phyloP scores from a whole-genome alignment of 2,888 invertebrate species.

The Spatulosminthurus flaviceps region DNA sequence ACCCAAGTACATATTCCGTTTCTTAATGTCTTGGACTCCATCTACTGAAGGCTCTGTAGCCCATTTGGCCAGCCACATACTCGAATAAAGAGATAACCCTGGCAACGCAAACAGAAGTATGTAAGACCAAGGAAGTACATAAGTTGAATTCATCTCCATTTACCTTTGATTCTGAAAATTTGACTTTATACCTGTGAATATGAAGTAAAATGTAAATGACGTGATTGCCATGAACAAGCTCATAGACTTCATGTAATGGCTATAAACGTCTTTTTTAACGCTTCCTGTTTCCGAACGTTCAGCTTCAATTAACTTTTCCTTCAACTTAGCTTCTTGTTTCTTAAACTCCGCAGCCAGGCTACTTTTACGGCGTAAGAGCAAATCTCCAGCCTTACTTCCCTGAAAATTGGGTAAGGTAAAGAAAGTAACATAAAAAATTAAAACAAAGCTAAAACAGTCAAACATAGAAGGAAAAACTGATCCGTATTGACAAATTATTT shows the following conservation, averaged over 20 bases:
- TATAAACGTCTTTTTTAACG: constrained; percentile 86
- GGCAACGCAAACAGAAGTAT: constrained; percentile 11
- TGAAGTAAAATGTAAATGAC: constrained; percentile 81
- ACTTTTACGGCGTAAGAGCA: neutral
- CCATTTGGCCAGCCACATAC: constrained; percentile 86
- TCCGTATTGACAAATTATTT: too few relatives aligned
- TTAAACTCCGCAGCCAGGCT: neutral
- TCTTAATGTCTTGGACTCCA: constrained; percentile 67
- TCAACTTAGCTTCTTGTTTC: neutral
- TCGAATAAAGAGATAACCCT: constrained; percentile 84
- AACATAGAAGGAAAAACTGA: too few relatives aligned
- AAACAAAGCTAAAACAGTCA: too few relatives aligned
- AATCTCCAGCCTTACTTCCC: neutral
- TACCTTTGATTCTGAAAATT: too few relatives aligned
- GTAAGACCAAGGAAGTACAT: constrained; percentile 20
- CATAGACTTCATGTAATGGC: constrained; percentile 86
- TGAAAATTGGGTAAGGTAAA: neutral
- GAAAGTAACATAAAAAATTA: too few relatives aligned
- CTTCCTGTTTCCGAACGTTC: constrained; percentile 93
- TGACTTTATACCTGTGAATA: constrained; percentile 78
- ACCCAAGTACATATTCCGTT: constrained; percentile 82
- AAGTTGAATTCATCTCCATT: constrained; percentile 83
- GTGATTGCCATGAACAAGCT: constrained; percentile 78
- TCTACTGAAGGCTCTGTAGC: constrained; percentile 73
- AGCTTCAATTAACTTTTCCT: constrained; percentile 76